Percentiles rank a stretch among this genome's conserved stretches.
phyloP scores from a whole-genome alignment of 2,797 vertebrate species.

The Mus caroli region DNA sequence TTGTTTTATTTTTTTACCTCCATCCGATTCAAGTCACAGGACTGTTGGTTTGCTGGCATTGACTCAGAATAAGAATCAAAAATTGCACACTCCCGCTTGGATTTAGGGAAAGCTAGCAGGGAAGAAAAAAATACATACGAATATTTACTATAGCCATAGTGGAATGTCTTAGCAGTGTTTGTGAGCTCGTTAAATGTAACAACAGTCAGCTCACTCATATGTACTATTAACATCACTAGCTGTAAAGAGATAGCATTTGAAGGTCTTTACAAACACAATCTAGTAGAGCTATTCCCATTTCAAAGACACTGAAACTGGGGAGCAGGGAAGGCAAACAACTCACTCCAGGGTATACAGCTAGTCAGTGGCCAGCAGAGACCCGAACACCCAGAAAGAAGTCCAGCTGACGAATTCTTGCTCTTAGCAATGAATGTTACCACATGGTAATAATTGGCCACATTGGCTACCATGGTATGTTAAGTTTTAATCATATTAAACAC shows the following conservation, averaged over 20 bases:
- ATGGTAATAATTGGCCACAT: background rate
- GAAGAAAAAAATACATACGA: constrained; percentile 65
- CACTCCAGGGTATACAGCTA: background rate
- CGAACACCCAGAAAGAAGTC: background rate
- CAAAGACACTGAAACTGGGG: constrained; percentile 16
- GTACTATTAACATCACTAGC: background rate
- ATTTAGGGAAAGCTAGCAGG: constrained; percentile 86
- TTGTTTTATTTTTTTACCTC: constrained; percentile 85
- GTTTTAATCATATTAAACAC: constrained; percentile 49
- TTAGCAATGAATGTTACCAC: background rate
- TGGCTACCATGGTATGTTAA: background rate
- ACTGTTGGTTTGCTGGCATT: constrained; percentile 83
- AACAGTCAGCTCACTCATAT: background rate
- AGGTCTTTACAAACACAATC: background rate
- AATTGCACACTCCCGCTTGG: constrained; percentile 81
- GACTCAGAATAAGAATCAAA: constrained; percentile 88
- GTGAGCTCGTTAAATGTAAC: constrained; percentile 27
- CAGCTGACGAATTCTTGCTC: background rate
- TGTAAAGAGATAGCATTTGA: constrained; percentile 16
- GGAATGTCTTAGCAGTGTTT: constrained; percentile 22
- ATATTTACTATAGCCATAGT: constrained; percentile 25
- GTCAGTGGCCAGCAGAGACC: background rate
- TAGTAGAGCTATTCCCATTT: constrained; percentile 13
- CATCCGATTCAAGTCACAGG: constrained; percentile 81
- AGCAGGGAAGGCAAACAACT: constrained; percentile 5